phyloP scores from a whole-genome alignment of 2,797 vertebrate species.

The Centroberyx gerrardi region DNA sequence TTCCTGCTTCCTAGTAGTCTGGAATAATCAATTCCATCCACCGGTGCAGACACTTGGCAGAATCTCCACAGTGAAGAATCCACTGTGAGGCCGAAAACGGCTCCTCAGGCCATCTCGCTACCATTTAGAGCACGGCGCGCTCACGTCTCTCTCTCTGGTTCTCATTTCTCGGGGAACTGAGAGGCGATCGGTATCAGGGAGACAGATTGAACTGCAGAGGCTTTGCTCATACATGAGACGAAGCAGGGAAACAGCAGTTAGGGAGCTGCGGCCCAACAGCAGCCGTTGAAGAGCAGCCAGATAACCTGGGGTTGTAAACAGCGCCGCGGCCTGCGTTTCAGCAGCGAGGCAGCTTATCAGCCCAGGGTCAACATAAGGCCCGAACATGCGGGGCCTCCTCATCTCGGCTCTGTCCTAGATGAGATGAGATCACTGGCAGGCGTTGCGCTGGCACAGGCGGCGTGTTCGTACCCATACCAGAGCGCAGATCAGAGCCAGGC shows the following conservation, averaged over 20 bases:
- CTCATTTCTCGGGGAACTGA: constrained; percentile 18
- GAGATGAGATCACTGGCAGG: constrained; percentile 46
- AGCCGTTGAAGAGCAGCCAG: constrained; percentile 47
- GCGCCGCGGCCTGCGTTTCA: constrained; percentile 8
- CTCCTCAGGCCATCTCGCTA: constrained; percentile 23
- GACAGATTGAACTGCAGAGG: neutral
- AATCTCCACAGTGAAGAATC: constrained; percentile 61
- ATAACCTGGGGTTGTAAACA: constrained; percentile 75
- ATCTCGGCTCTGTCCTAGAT: constrained; percentile 12
- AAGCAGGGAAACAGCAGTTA: constrained; percentile 43
- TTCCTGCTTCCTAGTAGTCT: constrained; percentile 64
- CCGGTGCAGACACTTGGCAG: constrained; percentile 72
- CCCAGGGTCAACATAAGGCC: constrained; percentile 51
- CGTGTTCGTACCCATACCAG: constrained; percentile 16
- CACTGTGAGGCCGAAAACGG: constrained; percentile 50
- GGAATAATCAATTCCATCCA: constrained; percentile 78
- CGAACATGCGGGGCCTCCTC: constrained; percentile 23
- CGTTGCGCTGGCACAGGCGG: neutral
- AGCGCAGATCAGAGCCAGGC: constrained; percentile 45
- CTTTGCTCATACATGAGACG: neutral
- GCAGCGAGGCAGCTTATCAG: constrained; percentile 60
- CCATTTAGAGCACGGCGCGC: constrained; percentile 46
- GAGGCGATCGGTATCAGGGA: constrained; percentile 18
- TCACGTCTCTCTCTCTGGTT: constrained; percentile 34
- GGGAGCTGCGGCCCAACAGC: constrained; percentile 38